phyloP scores from a whole-genome alignment of 2,888 invertebrate species.

The Scrobipalpa atriplicella region DNA sequence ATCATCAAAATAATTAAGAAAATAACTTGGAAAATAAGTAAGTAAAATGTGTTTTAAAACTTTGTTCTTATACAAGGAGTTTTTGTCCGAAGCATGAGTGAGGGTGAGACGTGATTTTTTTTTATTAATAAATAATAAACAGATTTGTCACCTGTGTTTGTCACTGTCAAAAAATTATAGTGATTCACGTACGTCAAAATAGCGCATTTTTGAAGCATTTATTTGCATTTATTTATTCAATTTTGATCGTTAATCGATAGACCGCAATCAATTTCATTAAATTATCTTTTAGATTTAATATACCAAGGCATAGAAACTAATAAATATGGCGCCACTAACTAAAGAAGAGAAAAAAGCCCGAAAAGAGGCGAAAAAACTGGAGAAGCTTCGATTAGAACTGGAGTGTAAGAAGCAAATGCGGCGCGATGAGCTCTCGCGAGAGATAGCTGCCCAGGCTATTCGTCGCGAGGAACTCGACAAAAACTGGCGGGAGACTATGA shows the following conservation, averaged over 20 bases:
- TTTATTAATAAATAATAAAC: too few relatives aligned
- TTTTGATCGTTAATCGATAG: background rate
- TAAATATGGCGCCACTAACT: constrained; percentile 54
- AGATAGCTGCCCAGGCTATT: constrained; percentile 58
- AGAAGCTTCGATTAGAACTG: constrained; percentile 54
- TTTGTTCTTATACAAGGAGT: too few relatives aligned
- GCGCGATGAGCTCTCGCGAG: constrained; percentile 62
- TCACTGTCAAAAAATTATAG: background rate
- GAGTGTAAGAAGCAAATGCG: constrained; percentile 58
- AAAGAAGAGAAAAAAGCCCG: constrained; percentile 68
- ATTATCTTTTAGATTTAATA: constrained; percentile 21
- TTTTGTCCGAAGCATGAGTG: too few relatives aligned
- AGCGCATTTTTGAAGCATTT: background rate
- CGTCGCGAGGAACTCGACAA: constrained; percentile 61
- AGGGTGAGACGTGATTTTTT: too few relatives aligned
- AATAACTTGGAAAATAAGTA: too few relatives aligned
- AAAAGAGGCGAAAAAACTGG: constrained; percentile 64
- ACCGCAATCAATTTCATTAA: background rate
- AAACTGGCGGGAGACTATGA: constrained; percentile 66
- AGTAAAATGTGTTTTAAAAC: too few relatives aligned
- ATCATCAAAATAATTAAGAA: too few relatives aligned
- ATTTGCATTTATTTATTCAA: background rate
- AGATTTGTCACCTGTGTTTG: too few relatives aligned
- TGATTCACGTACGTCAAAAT: background rate
- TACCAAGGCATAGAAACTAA: constrained; percentile 25